A percentile compares a stretch with the other conserved stretches of the same genome.
Conservation (phyloP, 2,888 invertebrate genomes). For the Maniola hyperantus region DNA sequence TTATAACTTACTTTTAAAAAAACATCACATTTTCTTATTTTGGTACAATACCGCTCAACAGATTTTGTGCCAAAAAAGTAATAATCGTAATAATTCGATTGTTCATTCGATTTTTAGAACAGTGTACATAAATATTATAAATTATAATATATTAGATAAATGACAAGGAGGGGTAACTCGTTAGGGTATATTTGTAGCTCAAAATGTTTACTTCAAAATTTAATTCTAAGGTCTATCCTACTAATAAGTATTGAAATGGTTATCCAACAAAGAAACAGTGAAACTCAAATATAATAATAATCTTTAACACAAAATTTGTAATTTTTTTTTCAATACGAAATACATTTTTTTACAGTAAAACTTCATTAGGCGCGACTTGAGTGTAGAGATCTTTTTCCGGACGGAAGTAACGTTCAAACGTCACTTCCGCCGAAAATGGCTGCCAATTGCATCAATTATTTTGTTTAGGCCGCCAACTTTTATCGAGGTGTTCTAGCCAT, state of each 20-base stretch:
- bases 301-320: too few species aligned
- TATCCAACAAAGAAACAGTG: conserved; percentile 42
- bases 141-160: conserved; percentile 62
- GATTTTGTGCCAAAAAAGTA: conserved; percentile 65
- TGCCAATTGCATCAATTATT: too few species aligned
- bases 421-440: too few species aligned
- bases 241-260: conserved; percentile 49
- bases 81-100: conserved; percentile 24
- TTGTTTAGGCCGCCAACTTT: not conserved
- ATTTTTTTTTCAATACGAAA: too few species aligned
- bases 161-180: conserved; percentile 56
- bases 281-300: too few species aligned
- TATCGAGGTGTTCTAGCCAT: too few species aligned
- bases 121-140: conserved; percentile 75
- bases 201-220: conserved; percentile 68
- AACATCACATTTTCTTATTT: conserved; percentile 27
- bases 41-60: conserved; percentile 54
- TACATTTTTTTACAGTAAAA: too few species aligned
- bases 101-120: conserved; percentile 65
- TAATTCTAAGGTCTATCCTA: conserved; percentile 64
- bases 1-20: conserved; percentile 18
- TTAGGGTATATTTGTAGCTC: conserved; percentile 72
- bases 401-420: too few species aligned
- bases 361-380: too few species aligned
- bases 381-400: too few species aligned